Base-by-base conservation (phyloP, 2,888 invertebrate species). In the Ectobius pallidus region DNA sequence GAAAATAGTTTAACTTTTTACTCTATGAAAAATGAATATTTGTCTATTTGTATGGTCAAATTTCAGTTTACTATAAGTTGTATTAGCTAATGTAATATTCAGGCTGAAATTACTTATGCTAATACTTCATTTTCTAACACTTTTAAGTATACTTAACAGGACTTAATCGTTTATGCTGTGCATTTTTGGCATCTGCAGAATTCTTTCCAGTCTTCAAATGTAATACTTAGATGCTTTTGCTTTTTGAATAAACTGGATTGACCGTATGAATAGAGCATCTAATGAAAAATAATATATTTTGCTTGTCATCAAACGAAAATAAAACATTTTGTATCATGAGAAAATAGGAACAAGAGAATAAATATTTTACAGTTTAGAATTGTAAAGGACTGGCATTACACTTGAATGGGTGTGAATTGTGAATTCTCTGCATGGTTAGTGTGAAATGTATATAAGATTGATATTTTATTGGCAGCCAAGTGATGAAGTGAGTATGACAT, bases 401-500 rank as follows among this genome's bases (percentile, higher is more conserved):
- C n/a, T n/a, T n/a, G n/a, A n/a, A n/a, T n/a, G n/a, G n/a, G n/a
- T n/a, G n/a, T n/a, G n/a, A n/a, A n/a, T n/a, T n/a, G n/a, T 52
- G 46, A n/a, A 52, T 1, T 25, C 14, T 9, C 14, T 11, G 25
- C 22, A 9, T 4, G 14, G 46, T 11, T 1, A 14, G 52, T 70
- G 70, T 70, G 46, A 39, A 46, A 27, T 65, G 65, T 65, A 55
- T 55, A 70, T 58, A 70, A 61, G 70, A 70, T 58, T 32, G 11
- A 55, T 70, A 70, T 70, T 70, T 61, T 70, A 61, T 70, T 61
- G 70, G 70, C 61, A 70, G 61, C 61, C 55, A 25, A n/a, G n/a
- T 61, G 44, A n/a, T 30, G 22, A 11, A 18, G 6, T 32, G 16
- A 58, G 16, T 25, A 30, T 30, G 7, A 3, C 11, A 11, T 34